These are phyloP conservation scores for Macroglossus sobrinus DNA, from an alignment of 2,113 vertebrate species.

Conservation along the genomic window DNA sequence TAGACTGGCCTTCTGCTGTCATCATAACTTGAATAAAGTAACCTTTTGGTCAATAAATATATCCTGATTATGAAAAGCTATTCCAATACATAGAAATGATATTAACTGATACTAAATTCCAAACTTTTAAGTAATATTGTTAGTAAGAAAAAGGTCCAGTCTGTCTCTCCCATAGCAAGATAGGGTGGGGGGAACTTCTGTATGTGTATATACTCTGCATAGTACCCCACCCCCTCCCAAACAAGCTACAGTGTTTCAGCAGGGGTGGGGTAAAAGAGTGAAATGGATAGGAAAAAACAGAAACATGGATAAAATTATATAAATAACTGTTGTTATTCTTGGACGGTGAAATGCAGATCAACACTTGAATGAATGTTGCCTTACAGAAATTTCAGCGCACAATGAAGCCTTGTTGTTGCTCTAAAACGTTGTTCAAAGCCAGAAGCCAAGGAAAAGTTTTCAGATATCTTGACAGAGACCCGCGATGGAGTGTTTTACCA, in stretches of 20 bases:
- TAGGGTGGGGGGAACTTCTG: neutral
- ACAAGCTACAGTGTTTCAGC: constrained; percentile 76
- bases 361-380: constrained; percentile 87
- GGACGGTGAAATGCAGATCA: constrained; percentile 80
- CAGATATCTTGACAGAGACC: constrained; percentile 78
- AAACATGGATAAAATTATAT: constrained; percentile 86
- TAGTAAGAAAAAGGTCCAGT: constrained; percentile 1
- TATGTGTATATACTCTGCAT: neutral
- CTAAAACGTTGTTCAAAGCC: constrained; percentile 83
- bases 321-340: constrained; percentile 88
- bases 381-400: constrained; percentile 82
- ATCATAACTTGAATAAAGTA: neutral
- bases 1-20: neutral
- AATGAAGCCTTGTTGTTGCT: constrained; percentile 88
- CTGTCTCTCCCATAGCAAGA: constrained; percentile 2
- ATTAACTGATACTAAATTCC: neutral
- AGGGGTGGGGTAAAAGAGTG: constrained; percentile 79
- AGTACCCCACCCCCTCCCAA: constrained; percentile 58
- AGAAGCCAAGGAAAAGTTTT: constrained; percentile 85
- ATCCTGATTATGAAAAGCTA: neutral
- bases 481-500: constrained; percentile 57
- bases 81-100: neutral
- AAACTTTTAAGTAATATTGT: constrained; percentile 18
- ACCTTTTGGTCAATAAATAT: neutral
- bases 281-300: constrained; percentile 84